phyloP scores from a whole-genome alignment of 2,113 vertebrate species.

The Chionis minor region DNA sequence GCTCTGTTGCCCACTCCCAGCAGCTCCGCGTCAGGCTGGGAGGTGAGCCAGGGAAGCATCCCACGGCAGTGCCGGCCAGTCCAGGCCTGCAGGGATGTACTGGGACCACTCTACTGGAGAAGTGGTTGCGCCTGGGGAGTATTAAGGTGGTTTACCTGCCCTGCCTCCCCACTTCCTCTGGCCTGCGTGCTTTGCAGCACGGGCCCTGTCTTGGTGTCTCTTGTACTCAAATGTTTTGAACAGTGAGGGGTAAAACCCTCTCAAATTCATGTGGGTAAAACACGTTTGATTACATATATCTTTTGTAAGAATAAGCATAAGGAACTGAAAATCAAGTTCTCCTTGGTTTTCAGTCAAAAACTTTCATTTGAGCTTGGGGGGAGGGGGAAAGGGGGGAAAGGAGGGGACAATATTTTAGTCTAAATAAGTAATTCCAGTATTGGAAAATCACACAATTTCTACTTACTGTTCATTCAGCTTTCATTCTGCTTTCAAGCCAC shows the following conservation, averaged over 20 bases:
- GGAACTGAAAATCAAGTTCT: neutral
- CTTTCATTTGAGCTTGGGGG: neutral
- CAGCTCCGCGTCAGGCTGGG: neutral
- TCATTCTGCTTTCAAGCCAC: neutral
- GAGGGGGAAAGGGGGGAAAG: no score
- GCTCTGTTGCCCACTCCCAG: neutral
- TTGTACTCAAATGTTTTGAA: neutral
- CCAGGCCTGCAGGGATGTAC: neutral
- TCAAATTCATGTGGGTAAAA: neutral
- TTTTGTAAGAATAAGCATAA: neutral
- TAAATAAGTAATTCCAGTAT: neutral
- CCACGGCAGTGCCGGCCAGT: accelerated
- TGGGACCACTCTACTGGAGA: neutral
- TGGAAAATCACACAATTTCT: neutral
- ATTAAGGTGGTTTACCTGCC: neutral
- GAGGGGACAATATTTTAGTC: neutral
- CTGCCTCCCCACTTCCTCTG: neutral
- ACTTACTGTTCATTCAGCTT: neutral
- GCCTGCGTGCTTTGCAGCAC: neutral
- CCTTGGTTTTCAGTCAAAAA: neutral
- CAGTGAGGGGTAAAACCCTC: neutral
- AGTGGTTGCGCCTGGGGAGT: neutral
- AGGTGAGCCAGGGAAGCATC: neutral
- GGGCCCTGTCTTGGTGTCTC: neutral
- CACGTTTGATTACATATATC: neutral